phyloP scores from a whole-genome alignment of 2,888 invertebrate species.

The Pollenia amentaria region DNA sequence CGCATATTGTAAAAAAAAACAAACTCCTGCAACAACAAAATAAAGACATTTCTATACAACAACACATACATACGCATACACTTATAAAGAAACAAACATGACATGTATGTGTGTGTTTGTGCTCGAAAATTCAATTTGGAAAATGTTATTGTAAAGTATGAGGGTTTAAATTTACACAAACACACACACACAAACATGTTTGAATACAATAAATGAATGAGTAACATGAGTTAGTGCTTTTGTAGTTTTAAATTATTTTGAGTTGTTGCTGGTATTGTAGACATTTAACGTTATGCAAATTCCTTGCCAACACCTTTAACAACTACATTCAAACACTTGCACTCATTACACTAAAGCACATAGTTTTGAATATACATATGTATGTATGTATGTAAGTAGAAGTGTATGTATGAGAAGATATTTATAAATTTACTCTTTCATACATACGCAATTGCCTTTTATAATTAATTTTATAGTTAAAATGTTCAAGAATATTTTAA shows the following conservation, averaged over 20 bases:
- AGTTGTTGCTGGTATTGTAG: constrained; percentile 44
- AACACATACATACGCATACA: background rate
- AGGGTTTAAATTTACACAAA: constrained; percentile 20
- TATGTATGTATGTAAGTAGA: background rate
- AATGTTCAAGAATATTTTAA: constrained; percentile 65
- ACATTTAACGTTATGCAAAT: constrained; percentile 76
- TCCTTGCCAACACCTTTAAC: constrained; percentile 77
- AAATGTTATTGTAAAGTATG: constrained; percentile 58
- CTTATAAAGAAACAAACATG: constrained; percentile 19
- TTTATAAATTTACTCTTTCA: constrained; percentile 23
- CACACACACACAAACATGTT: background rate
- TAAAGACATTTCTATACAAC: constrained; percentile 21
- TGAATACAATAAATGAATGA: constrained; percentile 18
- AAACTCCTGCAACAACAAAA: constrained; percentile 30
- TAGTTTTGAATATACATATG: background rate
- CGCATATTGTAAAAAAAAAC: constrained; percentile 19
- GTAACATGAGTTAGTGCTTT: constrained; percentile 13
- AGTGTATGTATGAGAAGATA: constrained; percentile 11
- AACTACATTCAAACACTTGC: constrained; percentile 40
- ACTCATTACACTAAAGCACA: constrained; percentile 33
- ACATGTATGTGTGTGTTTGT: constrained; percentile 11
- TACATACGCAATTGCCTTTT: constrained; percentile 75
- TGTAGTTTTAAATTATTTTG: constrained; percentile 48
- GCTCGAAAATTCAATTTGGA: constrained; percentile 68
- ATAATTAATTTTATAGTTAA: constrained; percentile 76